Percentiles rank a stretch among this genome's conserved stretches.
These are phyloP conservation scores for Acanthochromis polyacanthus DNA, from an alignment of 2,113 vertebrate genomes.

Conservation along the genomic window DNA sequence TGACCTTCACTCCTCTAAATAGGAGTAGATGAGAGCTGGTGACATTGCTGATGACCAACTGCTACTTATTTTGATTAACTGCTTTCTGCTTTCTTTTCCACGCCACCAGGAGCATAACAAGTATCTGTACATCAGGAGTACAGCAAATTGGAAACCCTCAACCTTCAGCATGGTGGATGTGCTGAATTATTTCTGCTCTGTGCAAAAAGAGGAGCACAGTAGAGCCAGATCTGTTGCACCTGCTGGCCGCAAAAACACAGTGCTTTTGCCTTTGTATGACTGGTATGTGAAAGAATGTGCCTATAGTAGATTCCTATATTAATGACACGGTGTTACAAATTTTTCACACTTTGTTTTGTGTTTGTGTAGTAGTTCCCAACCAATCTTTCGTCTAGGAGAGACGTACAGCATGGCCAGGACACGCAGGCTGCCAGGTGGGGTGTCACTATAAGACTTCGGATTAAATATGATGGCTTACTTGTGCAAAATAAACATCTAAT, in stretches of 20 bases:
- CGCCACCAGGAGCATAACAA: slow-evolving; percentile 46
- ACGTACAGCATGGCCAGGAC: slow-evolving; percentile 66
- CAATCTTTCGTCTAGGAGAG: slow-evolving; percentile 71
- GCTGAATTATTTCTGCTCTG: slow-evolving; percentile 76
- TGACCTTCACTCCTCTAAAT: slow-evolving; percentile 52
- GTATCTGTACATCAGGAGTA: slow-evolving; percentile 14
- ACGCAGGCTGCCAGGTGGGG: slow-evolving; percentile 47
- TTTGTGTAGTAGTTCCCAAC: slow-evolving; percentile 40
- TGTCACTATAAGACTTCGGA: not conserved
- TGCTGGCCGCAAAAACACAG: slow-evolving; percentile 42
- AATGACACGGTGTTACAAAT: not conserved
- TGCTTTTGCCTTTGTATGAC: slow-evolving; percentile 42
- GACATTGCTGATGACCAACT: slow-evolving; percentile 27
- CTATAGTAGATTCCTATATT: not conserved
- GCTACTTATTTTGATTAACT: slow-evolving; percentile 22
- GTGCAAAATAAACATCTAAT: not conserved
- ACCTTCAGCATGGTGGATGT: slow-evolving; percentile 58
- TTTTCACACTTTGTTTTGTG: not conserved
- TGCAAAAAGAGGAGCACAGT: slow-evolving; percentile 36
- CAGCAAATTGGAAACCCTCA: not conserved
- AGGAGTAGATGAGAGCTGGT: slow-evolving; percentile 16
- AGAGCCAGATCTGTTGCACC: slow-evolving; percentile 12
- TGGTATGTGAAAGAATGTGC: slow-evolving; percentile 39
- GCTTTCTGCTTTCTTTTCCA: not conserved
- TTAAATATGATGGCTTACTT: not conserved